These are phyloP conservation scores for Apotomis turbidana DNA, from an alignment of 2,888 invertebrate genomes.

Conservation along the genomic window DNA sequence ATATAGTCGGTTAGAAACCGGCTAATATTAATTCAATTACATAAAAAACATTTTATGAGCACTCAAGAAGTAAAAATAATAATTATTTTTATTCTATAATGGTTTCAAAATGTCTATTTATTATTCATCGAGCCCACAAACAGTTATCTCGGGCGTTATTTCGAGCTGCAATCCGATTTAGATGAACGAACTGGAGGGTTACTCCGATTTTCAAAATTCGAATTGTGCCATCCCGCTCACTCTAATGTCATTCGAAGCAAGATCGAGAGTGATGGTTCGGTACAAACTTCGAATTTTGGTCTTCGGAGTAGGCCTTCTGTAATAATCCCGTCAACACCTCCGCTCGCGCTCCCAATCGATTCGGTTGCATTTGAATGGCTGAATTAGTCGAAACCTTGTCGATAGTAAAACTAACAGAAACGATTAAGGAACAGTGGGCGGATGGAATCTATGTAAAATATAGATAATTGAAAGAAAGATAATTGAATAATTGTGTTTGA, in stretches of 20 bases:
- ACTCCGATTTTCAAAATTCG: too few relatives aligned
- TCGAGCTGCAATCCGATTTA: slow-evolving; percentile 28
- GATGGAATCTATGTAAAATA: neutral
- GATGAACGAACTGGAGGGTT: slow-evolving; percentile 18
- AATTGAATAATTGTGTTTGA: too few relatives aligned
- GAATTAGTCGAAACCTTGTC: slow-evolving; percentile 47
- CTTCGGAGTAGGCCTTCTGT: neutral
- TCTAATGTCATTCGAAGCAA: too few relatives aligned
- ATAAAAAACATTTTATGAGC: neutral
- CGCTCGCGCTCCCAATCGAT: slow-evolving; percentile 44
- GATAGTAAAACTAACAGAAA: slow-evolving; percentile 3
- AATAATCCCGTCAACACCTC: slow-evolving; percentile 51
- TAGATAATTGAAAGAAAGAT: too few relatives aligned
- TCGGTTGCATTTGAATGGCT: slow-evolving; percentile 59
- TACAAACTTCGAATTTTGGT: too few relatives aligned
- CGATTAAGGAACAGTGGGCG: neutral
- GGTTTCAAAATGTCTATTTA: slow-evolving; percentile 19
- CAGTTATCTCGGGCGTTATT: slow-evolving; percentile 17
- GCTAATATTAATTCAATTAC: neutral
- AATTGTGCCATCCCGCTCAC: too few relatives aligned
- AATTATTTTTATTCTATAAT: neutral
- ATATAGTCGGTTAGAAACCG: neutral
- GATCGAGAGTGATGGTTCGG: too few relatives aligned
- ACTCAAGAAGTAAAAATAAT: neutral
- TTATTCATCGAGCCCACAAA: slow-evolving; percentile 19